Evolutionary conservation across 2,888 invertebrate species (phyloP), one percentile per base, ranked within the genome.

Genomic region (Caenorhabditis wallacei): DNA sequence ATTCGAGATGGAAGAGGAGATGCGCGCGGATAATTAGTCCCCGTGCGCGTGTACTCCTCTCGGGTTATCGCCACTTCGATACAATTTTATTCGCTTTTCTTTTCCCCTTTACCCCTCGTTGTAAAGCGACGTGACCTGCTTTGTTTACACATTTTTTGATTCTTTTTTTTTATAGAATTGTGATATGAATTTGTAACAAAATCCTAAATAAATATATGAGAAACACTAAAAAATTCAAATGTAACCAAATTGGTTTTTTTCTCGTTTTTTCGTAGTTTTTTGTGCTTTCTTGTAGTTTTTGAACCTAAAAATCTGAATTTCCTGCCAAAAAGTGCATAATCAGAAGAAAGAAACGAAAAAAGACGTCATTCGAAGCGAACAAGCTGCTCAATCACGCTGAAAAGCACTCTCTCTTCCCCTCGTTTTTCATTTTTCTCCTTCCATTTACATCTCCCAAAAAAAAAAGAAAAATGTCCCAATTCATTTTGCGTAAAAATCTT

Each of bases 311-410:
- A 30, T 3, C 30, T 30, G 30, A 30, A 30, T 5, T 5, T 30
- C 4, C 8, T 30, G 30, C 30, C 30, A 30, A 30, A 30, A 30
- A 30, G 30, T 30, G 30, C 57, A 75, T 56, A 11, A 53, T 35
- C 16, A 22, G 22, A 7, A 61, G 40, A 24, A 22, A 22, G 13
- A 51, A 20, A 2, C 46, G 18, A 8, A 30, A 51, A 30, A 53
- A 59, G 53, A 76, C 76, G 68, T 76, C 76, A 76, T 18, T 51
- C 35, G 72, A 54, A 63, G 61, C 68, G 57, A 59, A 64, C 59
- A 76, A 68, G 68, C 59, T 61, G 76, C 68, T 76, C 76, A 76
- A 76, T 78, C 69, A 78, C 69, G 69, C 69, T 63, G 56, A 78
- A 69, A 78, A 69, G 69, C 22, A 46, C 61, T 46, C 54, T 48